Conservation (phyloP, 1,140 invertebrate genomes). For the Diabrotica undecimpunctata region DNA sequence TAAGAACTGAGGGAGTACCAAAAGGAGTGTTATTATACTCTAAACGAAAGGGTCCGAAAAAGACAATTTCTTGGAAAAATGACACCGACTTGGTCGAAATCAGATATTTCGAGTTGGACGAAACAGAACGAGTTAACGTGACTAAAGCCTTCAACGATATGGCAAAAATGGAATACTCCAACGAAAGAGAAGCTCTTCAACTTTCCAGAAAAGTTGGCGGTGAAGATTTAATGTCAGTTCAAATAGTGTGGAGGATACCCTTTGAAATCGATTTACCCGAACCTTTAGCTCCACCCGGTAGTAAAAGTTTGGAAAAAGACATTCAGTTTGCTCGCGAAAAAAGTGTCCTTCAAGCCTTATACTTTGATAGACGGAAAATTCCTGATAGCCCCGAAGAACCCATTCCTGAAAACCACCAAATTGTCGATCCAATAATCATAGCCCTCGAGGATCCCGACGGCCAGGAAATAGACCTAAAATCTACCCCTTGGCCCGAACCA, state of each 20-base stretch:
- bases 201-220: conserved; percentile 70
- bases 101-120: conserved; percentile 88
- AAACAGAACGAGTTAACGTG: conserved; percentile 91
- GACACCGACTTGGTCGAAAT: conserved; percentile 76
- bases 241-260: conserved; percentile 66
- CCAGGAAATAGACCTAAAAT: conserved; percentile 68
- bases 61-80: conserved; percentile 77
- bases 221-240: conserved; percentile 77
- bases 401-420: conserved; percentile 73
- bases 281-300: conserved; percentile 64
- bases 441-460: conserved; percentile 84
- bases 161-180: conserved; percentile 82
- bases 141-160: conserved; percentile 89
- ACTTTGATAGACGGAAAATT: conserved; percentile 80
- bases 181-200: conserved; percentile 75
- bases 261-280: conserved; percentile 65
- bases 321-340: conserved; percentile 83
- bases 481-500: conserved; percentile 76
- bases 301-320: conserved; percentile 79
- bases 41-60: conserved; percentile 69
- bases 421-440: conserved; percentile 75
- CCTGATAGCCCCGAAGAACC: conserved; percentile 84
- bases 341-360: conserved; percentile 77
- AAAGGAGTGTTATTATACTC: conserved; percentile 41
- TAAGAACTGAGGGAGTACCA: conserved; percentile 25